A percentile compares a stretch with the other conserved stretches of the same genome.
These are phyloP conservation scores for Trichopoda pennipes DNA, from an alignment of 2,888 invertebrate species.

Conservation along the genomic window DNA sequence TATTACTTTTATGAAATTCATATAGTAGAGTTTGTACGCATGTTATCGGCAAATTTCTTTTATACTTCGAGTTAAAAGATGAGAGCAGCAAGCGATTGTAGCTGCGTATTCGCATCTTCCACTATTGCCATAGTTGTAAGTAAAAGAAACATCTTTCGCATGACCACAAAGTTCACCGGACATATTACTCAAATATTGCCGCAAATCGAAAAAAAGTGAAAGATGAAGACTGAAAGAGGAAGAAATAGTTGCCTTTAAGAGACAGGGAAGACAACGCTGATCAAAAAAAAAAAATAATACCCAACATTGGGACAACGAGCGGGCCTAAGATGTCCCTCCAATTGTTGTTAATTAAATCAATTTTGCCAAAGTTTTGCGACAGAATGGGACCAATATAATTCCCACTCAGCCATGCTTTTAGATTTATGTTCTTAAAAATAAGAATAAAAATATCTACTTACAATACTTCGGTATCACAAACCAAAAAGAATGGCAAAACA, in stretches of 20 bases:
- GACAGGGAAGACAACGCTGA: conserved; percentile 57
- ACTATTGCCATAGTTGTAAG: conserved; percentile 36
- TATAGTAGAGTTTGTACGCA: conserved; percentile 31
- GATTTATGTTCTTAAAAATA: too few species aligned
- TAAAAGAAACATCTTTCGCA: conserved; percentile 71
- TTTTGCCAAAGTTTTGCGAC: conserved; percentile 53
- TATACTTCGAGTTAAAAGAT: conserved; percentile 41
- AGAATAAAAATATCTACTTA: too few species aligned
- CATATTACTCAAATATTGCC: conserved; percentile 71
- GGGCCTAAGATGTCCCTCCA: conserved; percentile 33
- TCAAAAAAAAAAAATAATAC: conserved; percentile 40
- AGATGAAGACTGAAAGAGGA: conserved; percentile 13
- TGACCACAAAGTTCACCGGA: conserved; percentile 74
- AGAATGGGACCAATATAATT: background rate
- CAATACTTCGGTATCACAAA: too few species aligned
- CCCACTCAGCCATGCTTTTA: too few species aligned
- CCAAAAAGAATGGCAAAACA: too few species aligned
- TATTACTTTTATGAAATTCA: conserved; percentile 49
- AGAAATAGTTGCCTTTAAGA: conserved; percentile 53
- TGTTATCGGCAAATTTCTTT: conserved; percentile 54
- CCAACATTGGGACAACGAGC: conserved; percentile 7
- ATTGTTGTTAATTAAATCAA: conserved; percentile 28
- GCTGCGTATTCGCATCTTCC: conserved; percentile 19
- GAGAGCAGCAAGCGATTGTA: conserved; percentile 16
- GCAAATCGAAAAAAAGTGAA: conserved; percentile 54